Percentiles rank a stretch among this genome's conserved stretches.
Evolutionary conservation across 2,888 invertebrate genomes (phyloP).

Genomic region (Corbicula japonica): DNA sequence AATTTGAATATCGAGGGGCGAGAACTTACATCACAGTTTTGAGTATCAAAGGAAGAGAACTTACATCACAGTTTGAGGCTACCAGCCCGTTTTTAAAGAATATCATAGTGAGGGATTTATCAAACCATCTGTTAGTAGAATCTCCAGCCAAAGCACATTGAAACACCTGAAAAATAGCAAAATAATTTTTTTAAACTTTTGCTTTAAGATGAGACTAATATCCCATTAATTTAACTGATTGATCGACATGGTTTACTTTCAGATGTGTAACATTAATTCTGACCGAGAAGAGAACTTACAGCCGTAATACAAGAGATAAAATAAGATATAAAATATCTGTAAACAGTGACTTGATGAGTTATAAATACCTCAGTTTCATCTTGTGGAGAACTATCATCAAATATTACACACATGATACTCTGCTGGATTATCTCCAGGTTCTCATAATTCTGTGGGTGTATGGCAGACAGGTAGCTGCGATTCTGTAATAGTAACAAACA

Average conservation of each 20-base stretch:
- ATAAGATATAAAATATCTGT: background rate
- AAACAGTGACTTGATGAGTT: background rate
- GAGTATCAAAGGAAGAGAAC: constrained; percentile 55
- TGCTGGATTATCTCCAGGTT: constrained; percentile 75
- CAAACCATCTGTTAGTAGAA: constrained; percentile 89
- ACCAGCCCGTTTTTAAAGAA: constrained; percentile 88
- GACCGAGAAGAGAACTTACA: background rate
- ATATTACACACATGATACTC: constrained; percentile 67
- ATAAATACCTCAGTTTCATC: constrained; percentile 65
- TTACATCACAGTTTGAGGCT: constrained; percentile 88
- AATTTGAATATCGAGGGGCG: too few species aligned
- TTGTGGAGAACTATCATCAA: constrained; percentile 69
- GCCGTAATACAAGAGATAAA: too few species aligned
- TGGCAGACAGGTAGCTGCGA: constrained; percentile 70
- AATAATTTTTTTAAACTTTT: background rate
- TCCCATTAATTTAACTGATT: too few species aligned
- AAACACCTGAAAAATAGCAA: constrained; percentile 78
- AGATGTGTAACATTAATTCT: background rate
- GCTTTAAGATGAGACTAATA: too few species aligned
- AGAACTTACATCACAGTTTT: too few species aligned
- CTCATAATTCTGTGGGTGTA: constrained; percentile 78
- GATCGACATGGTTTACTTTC: background rate
- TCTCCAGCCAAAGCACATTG: constrained; percentile 87
- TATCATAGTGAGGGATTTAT: constrained; percentile 88
- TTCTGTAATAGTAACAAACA: constrained; percentile 62